These are phyloP conservation scores for Cryptosula pallasiana DNA, from an alignment of 2,888 invertebrate species.

Conservation along the genomic window DNA sequence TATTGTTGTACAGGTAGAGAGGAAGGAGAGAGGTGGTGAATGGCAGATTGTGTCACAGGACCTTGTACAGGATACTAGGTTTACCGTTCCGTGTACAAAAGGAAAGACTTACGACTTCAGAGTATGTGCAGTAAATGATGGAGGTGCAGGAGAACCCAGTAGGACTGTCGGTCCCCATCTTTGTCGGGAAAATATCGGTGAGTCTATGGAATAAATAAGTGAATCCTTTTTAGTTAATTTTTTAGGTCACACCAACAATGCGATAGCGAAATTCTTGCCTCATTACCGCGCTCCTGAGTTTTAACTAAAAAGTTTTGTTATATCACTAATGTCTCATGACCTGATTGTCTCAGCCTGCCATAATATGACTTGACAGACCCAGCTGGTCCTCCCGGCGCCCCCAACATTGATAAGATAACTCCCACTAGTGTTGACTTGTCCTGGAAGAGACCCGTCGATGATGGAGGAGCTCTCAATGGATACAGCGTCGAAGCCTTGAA, in stretches of 20 bases:
- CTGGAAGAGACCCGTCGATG: constrained; percentile 51
- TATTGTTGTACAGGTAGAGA: constrained; percentile 72
- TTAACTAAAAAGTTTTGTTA: too few species aligned
- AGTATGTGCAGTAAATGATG: constrained; percentile 54
- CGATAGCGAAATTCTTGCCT: too few species aligned
- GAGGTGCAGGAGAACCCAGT: constrained; percentile 75
- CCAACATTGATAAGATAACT: constrained; percentile 52
- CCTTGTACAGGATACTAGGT: constrained; percentile 42
- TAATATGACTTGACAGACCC: constrained; percentile 3
- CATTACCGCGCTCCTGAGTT: too few species aligned
- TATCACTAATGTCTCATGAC: too few species aligned
- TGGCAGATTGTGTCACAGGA: constrained; percentile 43
- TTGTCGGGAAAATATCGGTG: constrained; percentile 51
- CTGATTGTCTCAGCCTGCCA: too few species aligned
- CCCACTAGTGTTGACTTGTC: constrained; percentile 75
- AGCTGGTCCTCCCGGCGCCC: constrained; percentile 42
- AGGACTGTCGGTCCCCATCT: constrained; percentile 67
- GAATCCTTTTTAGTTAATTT: too few species aligned
- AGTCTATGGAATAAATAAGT: too few species aligned
- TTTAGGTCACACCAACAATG: too few species aligned
- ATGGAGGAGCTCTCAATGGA: constrained; percentile 49
- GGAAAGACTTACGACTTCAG: constrained; percentile 51
- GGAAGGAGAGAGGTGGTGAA: constrained; percentile 76
- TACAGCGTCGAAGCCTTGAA: constrained; percentile 58
- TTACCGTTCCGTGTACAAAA: constrained; percentile 47